phyloP scores from a whole-genome alignment of 2,113 vertebrate species.

The Acinonyx jubatus region DNA sequence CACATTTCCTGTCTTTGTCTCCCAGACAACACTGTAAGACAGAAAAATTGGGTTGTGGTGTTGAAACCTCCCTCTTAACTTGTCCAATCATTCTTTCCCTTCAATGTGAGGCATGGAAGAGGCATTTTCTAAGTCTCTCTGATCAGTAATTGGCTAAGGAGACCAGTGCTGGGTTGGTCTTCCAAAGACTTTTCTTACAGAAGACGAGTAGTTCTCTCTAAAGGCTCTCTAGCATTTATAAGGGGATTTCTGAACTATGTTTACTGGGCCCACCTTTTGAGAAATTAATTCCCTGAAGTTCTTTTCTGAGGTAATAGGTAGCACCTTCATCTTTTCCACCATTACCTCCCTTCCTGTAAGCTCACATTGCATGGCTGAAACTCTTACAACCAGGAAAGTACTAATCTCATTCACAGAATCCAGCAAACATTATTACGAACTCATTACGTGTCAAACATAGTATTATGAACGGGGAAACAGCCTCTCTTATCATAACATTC shows the following conservation, averaged over 20 bases:
- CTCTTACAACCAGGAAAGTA: neutral
- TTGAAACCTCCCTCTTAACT: neutral
- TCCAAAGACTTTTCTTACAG: neutral
- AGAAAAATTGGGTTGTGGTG: neutral
- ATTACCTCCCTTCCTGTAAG: neutral
- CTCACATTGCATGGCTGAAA: neutral
- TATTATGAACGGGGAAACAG: neutral
- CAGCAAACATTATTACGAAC: neutral
- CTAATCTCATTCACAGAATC: neutral
- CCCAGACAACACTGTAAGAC: neutral
- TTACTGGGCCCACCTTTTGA: neutral
- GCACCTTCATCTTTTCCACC: neutral
- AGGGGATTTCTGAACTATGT: neutral
- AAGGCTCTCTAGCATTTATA: neutral
- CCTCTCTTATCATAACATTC: neutral
- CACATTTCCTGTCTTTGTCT: neutral
- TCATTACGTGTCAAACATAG: neutral
- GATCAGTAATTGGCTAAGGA: neutral
- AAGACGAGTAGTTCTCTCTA: neutral
- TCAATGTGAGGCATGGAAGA: neutral
- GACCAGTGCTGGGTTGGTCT: neutral
- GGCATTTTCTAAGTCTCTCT: neutral
- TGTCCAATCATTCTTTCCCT: neutral
- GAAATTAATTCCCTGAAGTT: neutral
- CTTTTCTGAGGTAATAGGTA: neutral